Conservation (phyloP, 2,888 invertebrate genomes). For the Rhingia rostrata region DNA sequence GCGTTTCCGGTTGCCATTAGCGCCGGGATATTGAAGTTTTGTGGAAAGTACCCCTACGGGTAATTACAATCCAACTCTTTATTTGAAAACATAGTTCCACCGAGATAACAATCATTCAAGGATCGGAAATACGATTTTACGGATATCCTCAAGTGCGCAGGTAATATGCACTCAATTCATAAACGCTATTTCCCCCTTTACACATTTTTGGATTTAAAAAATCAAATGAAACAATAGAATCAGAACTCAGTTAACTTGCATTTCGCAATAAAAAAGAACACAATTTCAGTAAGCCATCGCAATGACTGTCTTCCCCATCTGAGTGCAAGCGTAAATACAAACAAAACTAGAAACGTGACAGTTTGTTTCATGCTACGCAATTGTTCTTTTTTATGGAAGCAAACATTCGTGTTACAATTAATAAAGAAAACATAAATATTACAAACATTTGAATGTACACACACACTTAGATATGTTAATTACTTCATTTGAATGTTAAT, state of each 20-base stretch:
- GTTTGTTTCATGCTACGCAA: slow-evolving; percentile 33
- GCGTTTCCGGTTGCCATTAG: background rate
- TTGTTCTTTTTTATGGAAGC: slow-evolving; percentile 7
- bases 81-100: background rate
- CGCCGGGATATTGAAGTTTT: background rate
- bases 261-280: background rate
- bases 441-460: background rate
- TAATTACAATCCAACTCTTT: background rate
- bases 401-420: slow-evolving; percentile 52
- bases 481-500: slow-evolving; percentile 36
- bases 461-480: slow-evolving; percentile 46
- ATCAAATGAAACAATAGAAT: slow-evolving; percentile 21
- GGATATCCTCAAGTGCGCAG: slow-evolving; percentile 60
- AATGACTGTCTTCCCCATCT: slow-evolving; percentile 10
- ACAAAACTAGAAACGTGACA: slow-evolving; percentile 56
- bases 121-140: slow-evolving; percentile 61
- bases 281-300: background rate
- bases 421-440: slow-evolving; percentile 23
- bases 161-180: slow-evolving; percentile 16
- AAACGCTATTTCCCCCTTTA: background rate
- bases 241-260: background rate
- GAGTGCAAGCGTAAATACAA: slow-evolving; percentile 21
- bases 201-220: background rate
- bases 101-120: slow-evolving; percentile 57
- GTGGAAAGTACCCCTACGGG: background rate